A percentile compares a stretch with the other conserved stretches of the same genome.
These are phyloP conservation scores for Paraescarpia echinospica DNA, from an alignment of 1,140 invertebrate genomes.

Conservation along the genomic window DNA sequence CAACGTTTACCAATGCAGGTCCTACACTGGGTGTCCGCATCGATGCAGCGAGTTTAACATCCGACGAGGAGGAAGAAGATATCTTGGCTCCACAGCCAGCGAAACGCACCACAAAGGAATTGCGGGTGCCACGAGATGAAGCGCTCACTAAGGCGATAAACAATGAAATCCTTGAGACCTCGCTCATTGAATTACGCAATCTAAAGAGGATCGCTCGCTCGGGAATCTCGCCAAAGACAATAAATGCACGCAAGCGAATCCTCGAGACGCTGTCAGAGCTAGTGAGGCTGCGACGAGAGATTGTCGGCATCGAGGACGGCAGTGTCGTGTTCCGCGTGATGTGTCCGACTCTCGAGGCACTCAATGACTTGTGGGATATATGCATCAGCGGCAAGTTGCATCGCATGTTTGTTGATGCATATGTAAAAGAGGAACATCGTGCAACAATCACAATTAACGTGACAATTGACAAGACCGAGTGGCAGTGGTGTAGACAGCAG, in stretches of 20 bases:
- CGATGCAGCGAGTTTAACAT: neutral
- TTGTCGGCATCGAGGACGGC: conserved; percentile 37
- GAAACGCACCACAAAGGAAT: neutral
- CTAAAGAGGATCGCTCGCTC: conserved; percentile 35
- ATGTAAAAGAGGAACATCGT: conserved; percentile 26
- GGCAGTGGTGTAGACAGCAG: neutral
- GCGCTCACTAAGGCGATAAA: neutral
- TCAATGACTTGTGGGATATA: conserved; percentile 39
- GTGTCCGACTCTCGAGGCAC: conserved; percentile 30
- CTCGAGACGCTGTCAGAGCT: conserved; percentile 45
- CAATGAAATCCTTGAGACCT: conserved; percentile 13
- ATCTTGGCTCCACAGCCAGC: neutral
- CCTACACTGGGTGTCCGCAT: conserved; percentile 32
- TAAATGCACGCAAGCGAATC: conserved; percentile 31
- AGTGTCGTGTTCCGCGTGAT: conserved; percentile 38
- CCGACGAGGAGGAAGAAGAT: conserved; percentile 11
- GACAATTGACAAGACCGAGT: conserved; percentile 32
- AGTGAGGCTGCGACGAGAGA: conserved; percentile 31
- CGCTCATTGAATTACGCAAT: neutral
- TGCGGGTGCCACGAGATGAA: neutral
- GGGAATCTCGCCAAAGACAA: conserved; percentile 25
- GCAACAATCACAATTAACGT: conserved; percentile 27
- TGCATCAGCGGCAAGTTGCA: conserved; percentile 36
- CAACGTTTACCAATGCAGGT: conserved; percentile 34
- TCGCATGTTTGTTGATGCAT: conserved; percentile 32